Evolutionary conservation across 2,113 vertebrate species (phyloP).

Genomic region (Pyrgilauda ruficollis): DNA sequence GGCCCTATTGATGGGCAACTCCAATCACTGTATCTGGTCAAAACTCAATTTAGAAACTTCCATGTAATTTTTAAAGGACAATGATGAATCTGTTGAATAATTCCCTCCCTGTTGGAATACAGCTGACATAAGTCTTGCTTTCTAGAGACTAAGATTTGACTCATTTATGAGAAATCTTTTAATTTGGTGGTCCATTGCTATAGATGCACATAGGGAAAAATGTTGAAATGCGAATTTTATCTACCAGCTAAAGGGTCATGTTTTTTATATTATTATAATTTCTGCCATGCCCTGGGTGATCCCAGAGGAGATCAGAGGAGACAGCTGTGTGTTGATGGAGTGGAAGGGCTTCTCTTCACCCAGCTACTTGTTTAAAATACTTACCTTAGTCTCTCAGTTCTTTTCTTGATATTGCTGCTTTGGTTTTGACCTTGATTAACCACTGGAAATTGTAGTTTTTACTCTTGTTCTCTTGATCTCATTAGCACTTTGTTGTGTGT

Average conservation of each 20-base stretch:
- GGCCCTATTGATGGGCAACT: fast-evolving
- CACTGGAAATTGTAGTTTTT: not conserved
- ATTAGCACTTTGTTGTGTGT: not conserved
- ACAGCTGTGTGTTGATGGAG: not conserved
- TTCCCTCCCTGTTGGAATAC: not conserved
- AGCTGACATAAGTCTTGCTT: not conserved
- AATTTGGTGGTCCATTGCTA: not conserved
- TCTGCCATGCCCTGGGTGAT: not conserved
- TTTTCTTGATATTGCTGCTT: not conserved
- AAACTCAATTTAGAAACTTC: not conserved
- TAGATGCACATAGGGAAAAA: not conserved
- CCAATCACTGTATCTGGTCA: not conserved
- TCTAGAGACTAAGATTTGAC: not conserved
- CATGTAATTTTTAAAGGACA: not conserved
- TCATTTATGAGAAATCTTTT: not conserved
- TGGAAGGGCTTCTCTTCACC: not conserved
- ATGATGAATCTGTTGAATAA: not conserved
- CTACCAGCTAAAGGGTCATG: not conserved
- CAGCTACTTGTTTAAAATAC: not conserved
- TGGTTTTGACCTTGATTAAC: not conserved
- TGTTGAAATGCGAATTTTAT: not conserved
- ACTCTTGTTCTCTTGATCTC: not conserved
- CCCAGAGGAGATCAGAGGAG: not conserved
- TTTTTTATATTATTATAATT: not conserved
- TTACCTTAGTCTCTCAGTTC: not conserved